Evolutionary conservation across 2,888 invertebrate species (phyloP), one percentile per base, ranked within the genome.

Genomic region (Microctonus hyperodae): DNA sequence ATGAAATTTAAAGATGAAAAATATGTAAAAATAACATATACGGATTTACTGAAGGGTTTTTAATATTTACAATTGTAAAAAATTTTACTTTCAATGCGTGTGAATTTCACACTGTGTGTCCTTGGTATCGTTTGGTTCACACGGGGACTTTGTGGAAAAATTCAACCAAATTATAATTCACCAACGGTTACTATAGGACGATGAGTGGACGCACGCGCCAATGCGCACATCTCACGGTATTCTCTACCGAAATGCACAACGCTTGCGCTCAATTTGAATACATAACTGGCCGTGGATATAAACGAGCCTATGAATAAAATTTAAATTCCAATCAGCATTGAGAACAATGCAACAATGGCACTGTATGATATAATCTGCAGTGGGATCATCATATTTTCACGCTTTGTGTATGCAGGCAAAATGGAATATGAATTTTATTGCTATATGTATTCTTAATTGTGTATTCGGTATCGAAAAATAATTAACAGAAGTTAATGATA

Each of bases 241-340:
- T 53, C 48, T 35, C 57, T 59, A 60, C 6, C 20, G 65, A 70
- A 23, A 25, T 69, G 67, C 72, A 68, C 59, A 59, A 48, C 48
- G 44, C 44, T 13, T n/a, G 44, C 67, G 74, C 73, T 74, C 78
- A 78, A 82, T 82, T 83, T 82, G 81, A 82, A 83, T 83, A 80
- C 77, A 81, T 81, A 83, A 83, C 82, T 80, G 82, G 78, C 77
- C 76, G 20, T 44, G 77, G 80, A 81, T 82, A 82, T 82, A 78
- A 82, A 81, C 82, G 81, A 82, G 77, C 80, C 82, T 81, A 83
- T 82, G 82, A 83, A 83, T 83, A 83, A 83, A 83, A 83, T 83
- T 83, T 83, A 80, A 83, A 83, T 83, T 78, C 81, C 81, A 82
- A 83, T 83, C 83, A 80, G 76, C 75, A 71, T 61, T 62, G 71